Conservation (phyloP, 2,113 vertebrate species). For the Dendrocopos noguchii region DNA sequence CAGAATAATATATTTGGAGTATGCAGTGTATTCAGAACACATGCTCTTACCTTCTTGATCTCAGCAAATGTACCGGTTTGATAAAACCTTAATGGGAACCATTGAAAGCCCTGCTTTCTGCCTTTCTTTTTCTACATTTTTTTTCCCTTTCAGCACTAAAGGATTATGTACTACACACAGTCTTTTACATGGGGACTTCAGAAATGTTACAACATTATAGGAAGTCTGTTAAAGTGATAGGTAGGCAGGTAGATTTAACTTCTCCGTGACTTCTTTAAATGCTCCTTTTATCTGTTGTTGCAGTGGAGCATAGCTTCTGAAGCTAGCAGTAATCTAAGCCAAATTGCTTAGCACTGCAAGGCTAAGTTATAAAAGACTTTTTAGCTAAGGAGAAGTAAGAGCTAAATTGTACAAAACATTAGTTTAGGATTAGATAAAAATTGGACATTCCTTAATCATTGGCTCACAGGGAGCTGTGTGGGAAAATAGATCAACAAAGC, state of each 20-base stretch:
- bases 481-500: background rate
- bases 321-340: conserved; percentile 33
- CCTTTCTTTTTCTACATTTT: background rate
- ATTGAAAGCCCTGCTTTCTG: background rate
- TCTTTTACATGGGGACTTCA: conserved; percentile 20
- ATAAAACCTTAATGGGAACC: background rate
- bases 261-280: conserved; percentile 43
- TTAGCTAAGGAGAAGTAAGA: conserved; percentile 18
- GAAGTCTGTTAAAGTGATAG: conserved; percentile 28
- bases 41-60: background rate
- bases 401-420: conserved; percentile 32
- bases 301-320: conserved; percentile 39
- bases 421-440: conserved; percentile 2
- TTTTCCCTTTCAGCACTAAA: conserved; percentile 28
- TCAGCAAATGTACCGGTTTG: background rate
- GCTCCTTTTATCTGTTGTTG: conserved; percentile 49
- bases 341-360: conserved; percentile 35
- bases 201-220: conserved; percentile 40
- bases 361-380: conserved; percentile 40
- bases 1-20: background rate
- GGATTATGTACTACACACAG: background rate
- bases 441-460: background rate
- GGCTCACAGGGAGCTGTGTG: background rate
- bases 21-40: background rate
- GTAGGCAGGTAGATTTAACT: conserved; percentile 37